phyloP scores from a whole-genome alignment of 2,888 invertebrate genomes.

The Acleris literana region DNA sequence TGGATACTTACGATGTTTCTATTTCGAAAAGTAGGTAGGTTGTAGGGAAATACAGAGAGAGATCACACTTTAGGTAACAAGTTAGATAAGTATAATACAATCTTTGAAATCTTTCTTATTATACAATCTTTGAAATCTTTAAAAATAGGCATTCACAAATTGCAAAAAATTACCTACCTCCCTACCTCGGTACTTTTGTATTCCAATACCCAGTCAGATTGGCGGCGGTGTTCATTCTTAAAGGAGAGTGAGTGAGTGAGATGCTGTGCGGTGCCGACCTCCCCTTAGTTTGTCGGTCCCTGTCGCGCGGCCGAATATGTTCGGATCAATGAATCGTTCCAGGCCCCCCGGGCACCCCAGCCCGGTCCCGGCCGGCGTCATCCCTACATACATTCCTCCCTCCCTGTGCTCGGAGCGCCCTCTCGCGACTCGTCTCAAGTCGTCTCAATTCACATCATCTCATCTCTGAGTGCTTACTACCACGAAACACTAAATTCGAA shows the following conservation, averaged over 20 bases:
- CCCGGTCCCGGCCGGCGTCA: conserved; percentile 59
- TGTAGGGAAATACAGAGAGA: too few relatives aligned
- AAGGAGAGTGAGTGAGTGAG: conserved; percentile 52
- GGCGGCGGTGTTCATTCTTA: conserved; percentile 34
- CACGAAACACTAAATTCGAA: too few relatives aligned
- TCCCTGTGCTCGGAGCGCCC: conserved; percentile 47
- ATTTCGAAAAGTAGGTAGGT: too few relatives aligned
- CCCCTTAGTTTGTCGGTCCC: conserved; percentile 59
- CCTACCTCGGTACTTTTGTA: too few relatives aligned
- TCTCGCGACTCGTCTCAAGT: conserved; percentile 49
- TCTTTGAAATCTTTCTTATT: too few relatives aligned
- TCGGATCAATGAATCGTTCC: conserved; percentile 83
- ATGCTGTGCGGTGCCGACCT: conserved; percentile 46
- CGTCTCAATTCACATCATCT: conserved; percentile 41
- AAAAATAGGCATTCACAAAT: background rate
- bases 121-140: too few relatives aligned
- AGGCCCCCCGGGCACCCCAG: conserved; percentile 52
- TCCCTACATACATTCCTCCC: conserved; percentile 50
- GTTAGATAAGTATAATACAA: too few relatives aligned
- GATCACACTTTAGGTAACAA: too few relatives aligned
- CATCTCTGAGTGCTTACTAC: too few relatives aligned
- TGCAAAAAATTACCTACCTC: background rate
- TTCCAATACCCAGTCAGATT: conserved; percentile 11
- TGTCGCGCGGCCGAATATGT: conserved; percentile 71
- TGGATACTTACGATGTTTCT: too few relatives aligned